Evolutionary conservation across 2,888 invertebrate genomes (phyloP).

Genomic region (Acronicta psi): DNA sequence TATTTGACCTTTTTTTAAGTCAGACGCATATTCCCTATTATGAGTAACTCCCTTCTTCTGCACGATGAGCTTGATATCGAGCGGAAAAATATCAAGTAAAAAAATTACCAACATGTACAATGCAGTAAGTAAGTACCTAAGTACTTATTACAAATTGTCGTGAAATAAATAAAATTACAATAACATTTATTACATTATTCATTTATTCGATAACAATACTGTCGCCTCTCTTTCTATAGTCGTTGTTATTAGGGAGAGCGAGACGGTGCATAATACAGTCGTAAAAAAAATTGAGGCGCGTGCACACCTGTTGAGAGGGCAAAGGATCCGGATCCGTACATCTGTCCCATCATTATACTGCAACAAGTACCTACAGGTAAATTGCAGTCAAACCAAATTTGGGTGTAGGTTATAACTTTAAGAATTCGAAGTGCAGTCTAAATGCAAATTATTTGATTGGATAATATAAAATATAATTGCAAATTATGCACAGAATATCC

Average conservation of each 20-base stretch:
- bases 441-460: conserved; percentile 3
- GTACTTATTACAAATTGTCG: conserved; percentile 9
- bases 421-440: background rate
- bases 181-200: conserved; percentile 1
- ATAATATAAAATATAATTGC: background rate
- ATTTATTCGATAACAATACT: conserved; percentile 32
- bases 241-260: conserved; percentile 54
- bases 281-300: conserved; percentile 65
- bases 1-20: too few relatives aligned
- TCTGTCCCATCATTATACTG: conserved; percentile 72
- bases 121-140: too few relatives aligned
- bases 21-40: too few relatives aligned
- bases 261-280: conserved; percentile 49
- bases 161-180: background rate
- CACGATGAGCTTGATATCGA: too few relatives aligned
- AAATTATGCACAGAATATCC: background rate
- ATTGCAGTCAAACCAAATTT: conserved; percentile 45
- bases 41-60: too few relatives aligned
- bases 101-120: background rate
- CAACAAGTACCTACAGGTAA: conserved; percentile 59
- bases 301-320: conserved; percentile 76
- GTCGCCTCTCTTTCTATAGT: conserved; percentile 37
- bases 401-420: conserved; percentile 11
- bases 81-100: too few relatives aligned
- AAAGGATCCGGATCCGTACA: conserved; percentile 61